Evolutionary conservation across 2,797 vertebrate genomes (phyloP), one percentile per base, ranked within the genome.

Genomic region (Apogon talboti): DNA sequence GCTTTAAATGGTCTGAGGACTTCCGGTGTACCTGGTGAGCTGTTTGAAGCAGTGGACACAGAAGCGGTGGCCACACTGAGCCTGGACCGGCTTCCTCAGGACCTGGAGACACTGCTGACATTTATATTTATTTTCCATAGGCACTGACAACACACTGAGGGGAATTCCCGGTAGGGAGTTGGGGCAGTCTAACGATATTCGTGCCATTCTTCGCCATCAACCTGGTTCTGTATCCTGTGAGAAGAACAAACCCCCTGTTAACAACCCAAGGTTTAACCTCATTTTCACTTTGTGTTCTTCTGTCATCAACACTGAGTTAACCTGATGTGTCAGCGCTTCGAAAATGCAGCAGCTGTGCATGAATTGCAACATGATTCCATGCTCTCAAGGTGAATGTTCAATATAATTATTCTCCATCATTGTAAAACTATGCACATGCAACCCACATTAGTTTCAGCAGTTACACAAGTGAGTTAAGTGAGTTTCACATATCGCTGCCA

Each of bases 31-130:
- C 98, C 98, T 98, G 88, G 97, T 96, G 62, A 98, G 95, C 85
- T 92, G 93, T 71, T 91, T 95, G 81, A 98, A 94, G 76, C 98
- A 99, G 74, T 88, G 93, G 6, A 95, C 95, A 72, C 98, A 99
- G 93, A 97, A 99, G 53, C 98, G 96, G 68, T 99, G 98, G 14
- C 98, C 97, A 0, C 98, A 99, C 87, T 97, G 96, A 0, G 97
- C 98, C 89, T 99, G 98, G 73, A 96, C 95, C 0, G 98, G 97
- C 73, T 95, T 93, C 83, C 98, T 93, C 53, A 99, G 76, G 19
- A 99, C 95, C 66, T 95, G 95, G 84, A 87, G 92, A 83, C 98
- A 99, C 45, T 96, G 95, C 0, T 96, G 96, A 76, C 98, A 99
- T 84, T 97, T 94, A 87, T 99, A 99, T 74, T 99, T 99, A 82